phyloP scores from a whole-genome alignment of 2,113 vertebrate genomes.

The Todiramphus chloris region DNA sequence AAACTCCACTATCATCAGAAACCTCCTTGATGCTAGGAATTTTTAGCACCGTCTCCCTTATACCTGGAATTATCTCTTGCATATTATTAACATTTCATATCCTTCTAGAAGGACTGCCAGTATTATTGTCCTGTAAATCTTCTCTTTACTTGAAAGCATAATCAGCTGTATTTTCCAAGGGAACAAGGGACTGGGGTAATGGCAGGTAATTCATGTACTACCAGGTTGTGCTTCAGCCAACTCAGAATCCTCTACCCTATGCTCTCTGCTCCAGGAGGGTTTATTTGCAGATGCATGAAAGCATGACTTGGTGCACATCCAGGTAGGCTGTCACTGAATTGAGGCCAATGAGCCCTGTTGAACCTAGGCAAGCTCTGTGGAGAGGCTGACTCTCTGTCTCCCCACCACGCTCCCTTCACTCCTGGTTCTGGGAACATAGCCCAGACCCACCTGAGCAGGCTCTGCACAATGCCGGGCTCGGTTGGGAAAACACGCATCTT shows the following conservation, averaged over 20 bases:
- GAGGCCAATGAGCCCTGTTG: background rate
- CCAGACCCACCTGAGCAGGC: slow-evolving; percentile 19
- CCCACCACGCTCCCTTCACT: background rate
- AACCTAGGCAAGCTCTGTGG: background rate
- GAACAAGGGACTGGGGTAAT: background rate
- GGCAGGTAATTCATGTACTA: background rate
- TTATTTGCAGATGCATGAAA: background rate
- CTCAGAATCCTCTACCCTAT: background rate
- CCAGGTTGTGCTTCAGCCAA: background rate
- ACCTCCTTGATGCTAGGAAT: background rate
- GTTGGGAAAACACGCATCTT: background rate
- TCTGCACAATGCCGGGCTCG: background rate
- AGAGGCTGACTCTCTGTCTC: background rate
- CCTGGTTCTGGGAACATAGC: slow-evolving; percentile 12
- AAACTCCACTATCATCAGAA: background rate
- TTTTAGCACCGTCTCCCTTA: background rate
- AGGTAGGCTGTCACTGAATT: background rate
- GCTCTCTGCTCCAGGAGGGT: background rate
- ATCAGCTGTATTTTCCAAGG: background rate
- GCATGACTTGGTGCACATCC: background rate
- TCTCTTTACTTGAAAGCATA: background rate
- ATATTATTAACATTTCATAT: background rate
- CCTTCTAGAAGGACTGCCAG: background rate
- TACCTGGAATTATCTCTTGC: background rate
- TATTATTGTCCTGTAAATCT: background rate